A percentile compares a stretch with the other conserved stretches of the same genome.
Evolutionary conservation across 2,797 vertebrate genomes (phyloP).

Genomic region (Rhodeus uyekii): DNA sequence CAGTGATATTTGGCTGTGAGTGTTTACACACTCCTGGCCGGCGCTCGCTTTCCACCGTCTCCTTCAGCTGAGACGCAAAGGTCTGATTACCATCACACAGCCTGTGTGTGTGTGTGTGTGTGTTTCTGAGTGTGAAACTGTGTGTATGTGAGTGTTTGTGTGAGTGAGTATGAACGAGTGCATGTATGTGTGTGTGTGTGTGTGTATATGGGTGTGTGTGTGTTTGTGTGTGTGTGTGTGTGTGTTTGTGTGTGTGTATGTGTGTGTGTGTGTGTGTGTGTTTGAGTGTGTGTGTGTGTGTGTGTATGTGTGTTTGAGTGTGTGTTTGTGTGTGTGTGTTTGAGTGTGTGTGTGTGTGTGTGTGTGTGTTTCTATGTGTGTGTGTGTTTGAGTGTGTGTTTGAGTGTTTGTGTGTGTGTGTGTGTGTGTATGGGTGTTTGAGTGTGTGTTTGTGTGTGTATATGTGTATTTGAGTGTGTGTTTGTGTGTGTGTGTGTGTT

Average conservation of each 20-base stretch:
- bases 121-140: not conserved
- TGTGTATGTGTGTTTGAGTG: not conserved
- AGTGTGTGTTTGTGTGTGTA: not conserved
- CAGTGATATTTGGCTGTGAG: constrained; percentile 15
- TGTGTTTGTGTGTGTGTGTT: not conserved
- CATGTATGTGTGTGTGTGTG: not conserved
- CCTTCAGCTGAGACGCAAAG: constrained; percentile 2
- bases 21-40: constrained; percentile 1
- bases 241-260: not conserved
- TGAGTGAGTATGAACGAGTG: no score
- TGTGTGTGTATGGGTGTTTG: no score
- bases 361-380: no score
- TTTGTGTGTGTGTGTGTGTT: not conserved
- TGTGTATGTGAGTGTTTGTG: not conserved
- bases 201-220: not conserved
- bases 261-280: no score
- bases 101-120: not conserved
- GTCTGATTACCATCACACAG: constrained; percentile 24
- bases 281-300: not conserved
- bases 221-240: not conserved
- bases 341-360: no score
- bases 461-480: not conserved
- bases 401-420: not conserved
- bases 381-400: not conserved
- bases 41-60: not conserved